Evolutionary conservation across 2,113 vertebrate species (phyloP).

Genomic region (Atrichornis clamosus): DNA sequence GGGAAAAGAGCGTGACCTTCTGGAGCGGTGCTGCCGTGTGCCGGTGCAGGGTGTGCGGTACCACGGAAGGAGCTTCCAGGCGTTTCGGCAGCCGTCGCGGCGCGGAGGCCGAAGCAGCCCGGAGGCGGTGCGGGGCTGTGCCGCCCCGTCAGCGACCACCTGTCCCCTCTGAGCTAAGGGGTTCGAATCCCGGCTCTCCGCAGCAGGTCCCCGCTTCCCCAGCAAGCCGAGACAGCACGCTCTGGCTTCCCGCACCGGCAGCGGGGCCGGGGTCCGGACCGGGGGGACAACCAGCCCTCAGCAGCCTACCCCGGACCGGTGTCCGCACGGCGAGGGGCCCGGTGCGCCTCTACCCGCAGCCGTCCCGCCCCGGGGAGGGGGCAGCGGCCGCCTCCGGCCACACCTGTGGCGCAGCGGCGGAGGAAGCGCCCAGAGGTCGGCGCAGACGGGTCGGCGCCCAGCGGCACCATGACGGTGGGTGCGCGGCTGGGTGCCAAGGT

Average conservation of each 20-base stretch:
- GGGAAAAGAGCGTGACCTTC: neutral
- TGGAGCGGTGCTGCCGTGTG: neutral
- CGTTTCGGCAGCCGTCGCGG: too few species aligned
- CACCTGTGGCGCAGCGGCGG: slow-evolving; percentile 1
- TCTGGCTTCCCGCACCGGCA: neutral
- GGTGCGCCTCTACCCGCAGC: neutral
- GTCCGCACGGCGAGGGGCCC: neutral
- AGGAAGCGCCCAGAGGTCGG: neutral
- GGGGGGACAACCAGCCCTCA: too few species aligned
- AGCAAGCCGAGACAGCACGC: too few species aligned
- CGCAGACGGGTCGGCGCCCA: neutral
- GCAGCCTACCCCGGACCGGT: neutral
- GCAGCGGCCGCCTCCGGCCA: slow-evolving; percentile 20
- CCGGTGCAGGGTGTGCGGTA: neutral
- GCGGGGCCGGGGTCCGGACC: neutral
- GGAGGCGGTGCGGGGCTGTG: neutral
- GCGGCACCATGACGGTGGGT: slow-evolving; percentile 59
- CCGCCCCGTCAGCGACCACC: neutral
- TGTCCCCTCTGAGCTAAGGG: neutral
- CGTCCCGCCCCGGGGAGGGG: slow-evolving; percentile 36
- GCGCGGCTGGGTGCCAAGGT: slow-evolving; percentile 21
- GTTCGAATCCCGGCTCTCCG: neutral
- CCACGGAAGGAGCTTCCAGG: too few species aligned
- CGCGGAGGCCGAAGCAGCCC: neutral
- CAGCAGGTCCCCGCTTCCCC: neutral